Conservation (phyloP, 2,888 invertebrate species). For the Pandemis corylana region DNA sequence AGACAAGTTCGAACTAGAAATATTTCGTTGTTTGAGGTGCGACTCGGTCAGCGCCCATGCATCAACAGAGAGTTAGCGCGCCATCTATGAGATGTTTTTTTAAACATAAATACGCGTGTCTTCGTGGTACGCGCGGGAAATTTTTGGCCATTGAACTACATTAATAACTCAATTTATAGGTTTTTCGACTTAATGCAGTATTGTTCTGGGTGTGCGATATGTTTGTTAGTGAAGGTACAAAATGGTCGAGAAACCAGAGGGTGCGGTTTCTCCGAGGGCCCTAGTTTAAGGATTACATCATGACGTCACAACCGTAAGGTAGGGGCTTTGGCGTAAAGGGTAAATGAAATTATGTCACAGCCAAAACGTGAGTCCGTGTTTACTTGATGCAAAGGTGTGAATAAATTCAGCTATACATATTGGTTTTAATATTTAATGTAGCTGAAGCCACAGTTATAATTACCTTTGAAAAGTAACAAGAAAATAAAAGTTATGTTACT, state of each 20-base stretch:
- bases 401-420: not conserved
- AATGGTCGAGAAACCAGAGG: slow-evolving; percentile 19
- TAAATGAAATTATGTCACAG: slow-evolving; percentile 11
- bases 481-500: not conserved
- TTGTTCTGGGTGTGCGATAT: too few species aligned
- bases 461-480: not conserved
- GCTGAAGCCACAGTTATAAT: too few species aligned
- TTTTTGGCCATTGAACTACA: too few species aligned
- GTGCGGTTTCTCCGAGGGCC: slow-evolving; percentile 23
- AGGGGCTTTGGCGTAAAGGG: slow-evolving; percentile 9
- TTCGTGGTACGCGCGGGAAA: too few species aligned
- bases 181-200: too few species aligned
- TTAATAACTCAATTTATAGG: too few species aligned
- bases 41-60: too few species aligned
- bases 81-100: too few species aligned
- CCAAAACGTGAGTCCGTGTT: slow-evolving; percentile 3
- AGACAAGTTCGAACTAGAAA: too few species aligned
- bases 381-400: slow-evolving; percentile 2
- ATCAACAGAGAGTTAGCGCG: too few species aligned
- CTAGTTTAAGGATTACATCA: slow-evolving; percentile 18
- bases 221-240: slow-evolving; percentile 16
- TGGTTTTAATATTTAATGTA: not conserved
- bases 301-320: slow-evolving; percentile 18
- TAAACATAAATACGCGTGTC: too few species aligned
- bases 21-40: too few species aligned